Evolutionary conservation across 2,888 invertebrate genomes (phyloP).

Genomic region (Fabriciana adippe): DNA sequence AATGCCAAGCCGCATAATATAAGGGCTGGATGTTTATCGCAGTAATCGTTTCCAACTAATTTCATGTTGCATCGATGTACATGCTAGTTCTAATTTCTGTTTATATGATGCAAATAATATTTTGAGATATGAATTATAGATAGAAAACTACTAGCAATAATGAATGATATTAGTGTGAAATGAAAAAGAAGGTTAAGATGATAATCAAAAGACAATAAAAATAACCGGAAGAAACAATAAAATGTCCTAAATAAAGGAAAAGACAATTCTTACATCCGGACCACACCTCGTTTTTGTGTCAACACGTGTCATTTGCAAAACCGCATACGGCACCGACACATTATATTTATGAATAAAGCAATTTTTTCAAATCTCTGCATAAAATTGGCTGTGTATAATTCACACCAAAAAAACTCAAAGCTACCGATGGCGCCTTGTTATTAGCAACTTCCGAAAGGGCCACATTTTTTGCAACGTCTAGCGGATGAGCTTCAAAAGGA

Average conservation of each 20-base stretch:
- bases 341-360: constrained; percentile 31
- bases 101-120: constrained; percentile 16
- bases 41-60: constrained; percentile 68
- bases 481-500: constrained; percentile 66
- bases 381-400: constrained; percentile 29
- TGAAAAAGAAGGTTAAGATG: not conserved
- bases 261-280: constrained; percentile 75
- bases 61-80: constrained; percentile 46
- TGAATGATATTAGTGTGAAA: not conserved
- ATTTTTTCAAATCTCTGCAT: constrained; percentile 8
- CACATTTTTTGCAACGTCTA: constrained; percentile 65
- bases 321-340: constrained; percentile 52
- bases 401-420: constrained; percentile 60
- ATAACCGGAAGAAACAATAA: constrained; percentile 14
- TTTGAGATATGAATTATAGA: constrained; percentile 4
- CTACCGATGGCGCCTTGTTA: constrained; percentile 78
- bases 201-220: not conserved
- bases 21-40: constrained; percentile 59
- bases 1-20: constrained; percentile 27
- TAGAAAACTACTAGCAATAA: not conserved
- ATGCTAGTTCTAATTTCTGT: constrained; percentile 26
- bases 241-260: constrained; percentile 53
- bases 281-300: constrained; percentile 54
- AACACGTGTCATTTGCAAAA: constrained; percentile 63
- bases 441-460: constrained; percentile 77